A percentile compares a stretch with the other conserved stretches of the same genome.
Evolutionary conservation across 2,888 invertebrate genomes (phyloP).

Genomic region (Thera britannica): DNA sequence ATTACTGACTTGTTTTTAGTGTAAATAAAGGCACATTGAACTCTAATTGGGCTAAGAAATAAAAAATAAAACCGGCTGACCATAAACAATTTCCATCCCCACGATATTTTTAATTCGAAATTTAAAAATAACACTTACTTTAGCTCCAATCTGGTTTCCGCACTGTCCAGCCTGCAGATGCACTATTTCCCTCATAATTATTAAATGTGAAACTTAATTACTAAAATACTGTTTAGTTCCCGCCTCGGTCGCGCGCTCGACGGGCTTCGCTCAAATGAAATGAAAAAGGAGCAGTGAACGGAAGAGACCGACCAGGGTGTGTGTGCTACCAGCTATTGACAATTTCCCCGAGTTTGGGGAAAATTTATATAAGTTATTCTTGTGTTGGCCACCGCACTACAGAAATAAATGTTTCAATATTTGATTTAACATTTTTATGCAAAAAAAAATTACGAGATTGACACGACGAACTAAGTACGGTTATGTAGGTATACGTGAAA

Average conservation of each 20-base stretch:
- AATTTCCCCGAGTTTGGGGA: slow-evolving; percentile 49
- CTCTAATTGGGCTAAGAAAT: too few relatives aligned
- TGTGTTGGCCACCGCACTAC: too few relatives aligned
- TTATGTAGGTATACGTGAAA: too few relatives aligned
- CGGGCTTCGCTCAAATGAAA: slow-evolving; percentile 64
- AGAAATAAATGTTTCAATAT: too few relatives aligned
- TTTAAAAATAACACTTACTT: slow-evolving; percentile 67
- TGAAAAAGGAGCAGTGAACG: slow-evolving; percentile 56
- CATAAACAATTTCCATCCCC: not conserved
- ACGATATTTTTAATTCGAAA: not conserved
- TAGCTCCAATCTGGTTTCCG: slow-evolving; percentile 92
- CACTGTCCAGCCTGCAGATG: slow-evolving; percentile 93
- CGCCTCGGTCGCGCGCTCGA: slow-evolving; percentile 57
- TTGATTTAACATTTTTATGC: too few relatives aligned
- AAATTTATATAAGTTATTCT: not conserved
- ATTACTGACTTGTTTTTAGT: too few relatives aligned
- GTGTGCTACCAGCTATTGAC: slow-evolving; percentile 54
- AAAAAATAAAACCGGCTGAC: not conserved
- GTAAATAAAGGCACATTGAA: too few relatives aligned
- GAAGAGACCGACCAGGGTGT: slow-evolving; percentile 64
- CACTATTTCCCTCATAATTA: slow-evolving; percentile 92
- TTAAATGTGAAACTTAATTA: slow-evolving; percentile 46
- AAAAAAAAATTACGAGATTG: too few relatives aligned
- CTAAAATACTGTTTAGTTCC: slow-evolving; percentile 50
- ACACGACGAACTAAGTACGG: too few relatives aligned